Evolutionary conservation across 2,888 invertebrate genomes (phyloP).

Genomic region (Yponomeuta plumbellus): DNA sequence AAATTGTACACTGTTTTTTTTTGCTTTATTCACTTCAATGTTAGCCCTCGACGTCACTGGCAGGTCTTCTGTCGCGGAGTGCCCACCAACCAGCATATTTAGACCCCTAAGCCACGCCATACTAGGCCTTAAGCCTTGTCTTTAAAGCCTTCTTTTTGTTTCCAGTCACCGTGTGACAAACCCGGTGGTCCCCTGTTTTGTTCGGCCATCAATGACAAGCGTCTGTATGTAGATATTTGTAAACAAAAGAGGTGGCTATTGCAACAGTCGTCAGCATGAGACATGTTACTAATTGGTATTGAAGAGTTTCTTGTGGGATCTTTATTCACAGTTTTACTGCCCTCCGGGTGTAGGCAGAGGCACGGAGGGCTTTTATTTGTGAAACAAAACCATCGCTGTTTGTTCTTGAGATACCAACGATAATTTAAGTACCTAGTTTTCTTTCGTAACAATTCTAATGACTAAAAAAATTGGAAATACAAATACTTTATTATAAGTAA

Average conservation of each 20-base stretch:
- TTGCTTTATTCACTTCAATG: neutral
- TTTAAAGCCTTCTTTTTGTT: neutral
- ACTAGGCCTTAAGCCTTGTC: neutral
- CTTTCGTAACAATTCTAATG: too few relatives aligned
- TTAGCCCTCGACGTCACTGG: neutral
- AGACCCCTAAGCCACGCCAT: constrained; percentile 6
- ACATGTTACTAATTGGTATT: neutral
- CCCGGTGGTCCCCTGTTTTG: constrained; percentile 11
- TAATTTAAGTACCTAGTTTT: constrained; percentile 19
- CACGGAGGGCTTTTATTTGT: neutral
- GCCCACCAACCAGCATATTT: neutral
- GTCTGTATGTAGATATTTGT: constrained; percentile 14
- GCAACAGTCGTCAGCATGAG: neutral
- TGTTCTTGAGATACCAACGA: neutral
- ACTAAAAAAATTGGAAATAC: too few relatives aligned
- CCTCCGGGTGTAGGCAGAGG: neutral
- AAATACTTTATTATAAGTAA: constrained; percentile 19
- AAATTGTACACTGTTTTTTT: neutral
- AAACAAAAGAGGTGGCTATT: constrained; percentile 11
- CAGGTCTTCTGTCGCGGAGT: neutral
- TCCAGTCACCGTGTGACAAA: neutral
- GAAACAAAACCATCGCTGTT: neutral
- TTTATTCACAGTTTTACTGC: neutral
- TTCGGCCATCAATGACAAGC: constrained; percentile 14
- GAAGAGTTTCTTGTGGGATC: neutral